Percentiles rank a stretch among this genome's conserved stretches.
These are phyloP conservation scores for Carpatolechia fugitivella DNA, from an alignment of 2,888 invertebrate genomes.

Conservation along the genomic window DNA sequence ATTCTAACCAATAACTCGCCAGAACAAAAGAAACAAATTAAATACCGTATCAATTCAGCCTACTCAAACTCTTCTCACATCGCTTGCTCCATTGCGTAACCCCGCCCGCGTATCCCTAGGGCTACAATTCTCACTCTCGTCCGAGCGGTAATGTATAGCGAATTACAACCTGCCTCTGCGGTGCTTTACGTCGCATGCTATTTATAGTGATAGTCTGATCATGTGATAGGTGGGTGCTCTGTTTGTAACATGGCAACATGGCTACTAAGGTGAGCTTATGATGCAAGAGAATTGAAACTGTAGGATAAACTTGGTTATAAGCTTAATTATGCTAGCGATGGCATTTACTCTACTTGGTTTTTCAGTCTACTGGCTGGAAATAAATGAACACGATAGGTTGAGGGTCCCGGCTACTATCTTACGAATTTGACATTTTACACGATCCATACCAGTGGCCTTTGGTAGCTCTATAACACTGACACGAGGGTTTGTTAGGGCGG, in stretches of 20 bases:
- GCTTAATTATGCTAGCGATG: no score
- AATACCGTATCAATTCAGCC: slow-evolving; percentile 20
- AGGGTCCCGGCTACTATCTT: no score
- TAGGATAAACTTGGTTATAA: neutral
- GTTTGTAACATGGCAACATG: no score
- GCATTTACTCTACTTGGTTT: no score
- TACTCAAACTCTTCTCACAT: slow-evolving; percentile 11
- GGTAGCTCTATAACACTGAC: no score
- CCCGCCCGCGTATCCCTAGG: slow-evolving; percentile 51
- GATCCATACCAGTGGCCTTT: no score
- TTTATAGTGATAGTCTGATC: slow-evolving; percentile 1
- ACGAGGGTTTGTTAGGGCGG: no score
- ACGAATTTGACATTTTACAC: no score
- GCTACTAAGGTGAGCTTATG: no score
- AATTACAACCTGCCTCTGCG: slow-evolving; percentile 47
- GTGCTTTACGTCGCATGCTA: slow-evolving; percentile 31
- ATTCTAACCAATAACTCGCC: no score
- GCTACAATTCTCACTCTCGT: slow-evolving; percentile 67
- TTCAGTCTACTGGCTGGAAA: no score
- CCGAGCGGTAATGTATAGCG: slow-evolving; percentile 46
- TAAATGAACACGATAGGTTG: no score
- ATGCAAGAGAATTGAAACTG: neutral
- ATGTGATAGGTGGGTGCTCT: slow-evolving; percentile 6
- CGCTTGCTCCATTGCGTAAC: slow-evolving; percentile 43
- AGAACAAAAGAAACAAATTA: neutral